These are phyloP conservation scores for Agrochola litura DNA, from an alignment of 2,888 invertebrate genomes.

Conservation along the genomic window DNA sequence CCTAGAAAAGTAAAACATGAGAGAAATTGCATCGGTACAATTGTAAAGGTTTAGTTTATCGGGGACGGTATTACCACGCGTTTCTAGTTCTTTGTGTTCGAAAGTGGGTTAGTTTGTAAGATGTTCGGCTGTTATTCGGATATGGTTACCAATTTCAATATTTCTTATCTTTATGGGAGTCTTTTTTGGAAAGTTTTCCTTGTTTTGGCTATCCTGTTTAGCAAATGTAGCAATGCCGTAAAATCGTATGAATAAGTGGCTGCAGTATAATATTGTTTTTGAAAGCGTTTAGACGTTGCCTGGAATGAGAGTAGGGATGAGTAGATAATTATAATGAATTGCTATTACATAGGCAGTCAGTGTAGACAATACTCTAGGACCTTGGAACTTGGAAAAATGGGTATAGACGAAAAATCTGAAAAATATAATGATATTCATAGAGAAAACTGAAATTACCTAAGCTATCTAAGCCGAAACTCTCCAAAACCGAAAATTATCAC, in stretches of 20 bases:
- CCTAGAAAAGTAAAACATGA: slow-evolving; percentile 65
- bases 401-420: background rate
- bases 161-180: slow-evolving; percentile 24
- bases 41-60: slow-evolving; percentile 55
- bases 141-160: slow-evolving; percentile 38
- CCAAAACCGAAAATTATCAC: background rate
- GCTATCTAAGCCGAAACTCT: too few species aligned
- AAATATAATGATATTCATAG: too few species aligned
- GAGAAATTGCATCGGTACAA: slow-evolving; percentile 63
- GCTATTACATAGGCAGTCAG: too few species aligned
- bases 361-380: background rate
- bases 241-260: slow-evolving; percentile 6
- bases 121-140: slow-evolving; percentile 16
- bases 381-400: too few species aligned
- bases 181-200: slow-evolving; percentile 16
- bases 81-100: slow-evolving; percentile 39
- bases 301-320: accelerated
- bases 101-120: slow-evolving; percentile 29
- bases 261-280: background rate
- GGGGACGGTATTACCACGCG: slow-evolving; percentile 19
- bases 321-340: background rate
- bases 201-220: slow-evolving; percentile 6
- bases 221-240: slow-evolving; percentile 4
- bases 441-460: background rate
- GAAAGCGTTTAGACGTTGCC: background rate